phyloP scores from a whole-genome alignment of 2,888 invertebrate genomes.

The Eupithecia exiguata region DNA sequence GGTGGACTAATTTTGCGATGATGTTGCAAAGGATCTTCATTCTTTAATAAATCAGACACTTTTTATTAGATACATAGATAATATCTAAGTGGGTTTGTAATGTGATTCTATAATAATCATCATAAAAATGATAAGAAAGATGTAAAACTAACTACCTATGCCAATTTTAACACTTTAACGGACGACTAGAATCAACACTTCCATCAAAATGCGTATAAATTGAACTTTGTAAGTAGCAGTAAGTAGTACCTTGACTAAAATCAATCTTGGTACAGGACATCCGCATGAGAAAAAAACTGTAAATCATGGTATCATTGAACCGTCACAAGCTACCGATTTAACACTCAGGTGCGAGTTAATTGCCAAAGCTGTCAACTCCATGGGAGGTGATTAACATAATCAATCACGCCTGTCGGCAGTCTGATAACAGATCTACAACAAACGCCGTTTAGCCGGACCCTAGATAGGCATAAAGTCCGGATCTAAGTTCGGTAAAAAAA shows the following conservation, averaged over 20 bases:
- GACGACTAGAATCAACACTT: no score
- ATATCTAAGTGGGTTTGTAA: neutral
- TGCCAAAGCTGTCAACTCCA: conserved; percentile 42
- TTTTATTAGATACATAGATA: neutral
- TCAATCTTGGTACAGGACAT: conserved; percentile 16
- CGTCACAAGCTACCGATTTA: conserved; percentile 33
- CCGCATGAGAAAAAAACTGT: conserved; percentile 10
- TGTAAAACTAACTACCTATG: no score
- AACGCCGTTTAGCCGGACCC: conserved; percentile 40
- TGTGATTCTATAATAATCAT: no score
- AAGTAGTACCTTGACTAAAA: neutral
- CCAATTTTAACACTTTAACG: no score
- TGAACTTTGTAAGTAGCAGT: neutral
- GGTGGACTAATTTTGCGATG: neutral
- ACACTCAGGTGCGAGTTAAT: conserved; percentile 41
- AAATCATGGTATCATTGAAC: conserved; percentile 24
- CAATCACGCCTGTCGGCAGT: conserved; percentile 44
- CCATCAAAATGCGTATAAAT: no score
- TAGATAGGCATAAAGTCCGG: conserved; percentile 22
- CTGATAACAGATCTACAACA: conserved; percentile 45
- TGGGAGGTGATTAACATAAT: conserved; percentile 45
- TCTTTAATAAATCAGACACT: neutral
- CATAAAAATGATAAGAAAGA: neutral
- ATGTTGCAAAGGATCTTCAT: neutral
- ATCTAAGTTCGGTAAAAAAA: neutral